These are phyloP conservation scores for Lepas anatifera DNA, from an alignment of 2,888 invertebrate species.

Conservation along the genomic window DNA sequence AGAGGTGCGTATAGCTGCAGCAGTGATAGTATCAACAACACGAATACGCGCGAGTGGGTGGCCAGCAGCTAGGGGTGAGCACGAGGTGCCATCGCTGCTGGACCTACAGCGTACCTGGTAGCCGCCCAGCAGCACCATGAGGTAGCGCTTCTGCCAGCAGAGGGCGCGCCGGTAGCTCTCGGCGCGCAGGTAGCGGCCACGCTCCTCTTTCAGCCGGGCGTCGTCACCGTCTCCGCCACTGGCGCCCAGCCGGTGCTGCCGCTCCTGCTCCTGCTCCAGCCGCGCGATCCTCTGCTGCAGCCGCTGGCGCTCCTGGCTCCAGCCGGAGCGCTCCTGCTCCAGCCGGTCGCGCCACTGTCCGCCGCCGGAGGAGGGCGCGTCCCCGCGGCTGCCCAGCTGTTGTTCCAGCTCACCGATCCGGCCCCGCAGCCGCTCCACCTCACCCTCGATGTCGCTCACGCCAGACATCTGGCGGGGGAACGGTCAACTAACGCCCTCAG, in stretches of 20 bases:
- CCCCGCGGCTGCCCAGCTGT: slow-evolving; percentile 17
- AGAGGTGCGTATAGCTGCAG: no score
- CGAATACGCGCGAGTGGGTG: no score
- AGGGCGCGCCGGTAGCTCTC: slow-evolving; percentile 79
- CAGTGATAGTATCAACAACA: no score
- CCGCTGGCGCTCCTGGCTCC: slow-evolving; percentile 26
- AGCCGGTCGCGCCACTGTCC: slow-evolving; percentile 18
- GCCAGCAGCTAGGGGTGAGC: no score
- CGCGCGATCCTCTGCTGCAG: slow-evolving; percentile 27
- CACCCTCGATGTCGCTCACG: not conserved
- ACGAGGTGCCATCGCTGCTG: no score
- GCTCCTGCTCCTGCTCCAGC: not conserved
- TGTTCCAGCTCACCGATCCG: slow-evolving; percentile 38
- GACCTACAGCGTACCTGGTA: no score
- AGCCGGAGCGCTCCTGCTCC: slow-evolving; percentile 25
- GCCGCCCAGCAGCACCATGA: slow-evolving; percentile 52
- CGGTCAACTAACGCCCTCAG: no score
- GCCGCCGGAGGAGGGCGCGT: not conserved
- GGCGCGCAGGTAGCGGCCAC: slow-evolving; percentile 57
- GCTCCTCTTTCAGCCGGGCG: slow-evolving; percentile 30
- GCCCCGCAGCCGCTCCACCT: slow-evolving; percentile 33
- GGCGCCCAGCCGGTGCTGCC: not conserved
- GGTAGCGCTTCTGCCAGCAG: slow-evolving; percentile 79
- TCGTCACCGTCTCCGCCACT: not conserved
- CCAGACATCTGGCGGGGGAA: not conserved